Base-by-base conservation (phyloP, 2,797 vertebrate species). In the Philypnodon macrostomus region DNA sequence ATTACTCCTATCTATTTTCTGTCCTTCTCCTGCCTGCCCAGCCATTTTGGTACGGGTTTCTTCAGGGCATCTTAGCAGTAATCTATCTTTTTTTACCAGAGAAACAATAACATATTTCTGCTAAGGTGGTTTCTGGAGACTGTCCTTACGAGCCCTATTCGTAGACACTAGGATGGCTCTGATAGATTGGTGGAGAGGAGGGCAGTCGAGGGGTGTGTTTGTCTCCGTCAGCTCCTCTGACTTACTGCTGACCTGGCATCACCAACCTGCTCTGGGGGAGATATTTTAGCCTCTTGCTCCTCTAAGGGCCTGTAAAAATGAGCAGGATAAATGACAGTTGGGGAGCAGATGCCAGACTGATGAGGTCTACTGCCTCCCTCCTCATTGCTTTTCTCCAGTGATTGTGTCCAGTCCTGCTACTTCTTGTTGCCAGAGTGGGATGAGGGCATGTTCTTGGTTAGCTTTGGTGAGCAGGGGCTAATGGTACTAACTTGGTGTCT, bases 1-100 rank as follows among this genome's bases (percentile, higher is more conserved):
- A 46, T 81, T 75, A 79, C 63, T 87, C 35, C 68, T 81, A 44
- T 88, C 87, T 80, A 78, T 80, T 90, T 62, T 67, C 75, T 75
- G 21, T 70, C 67, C 67, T 73, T 60, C 75, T 81, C 67, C 75
- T 70, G 67, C 39, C 65, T 79, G 62, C 62, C 75, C 73, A 65
- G 64, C 31, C 61, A 53, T 70, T 73, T 69, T 47, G 55, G 63
- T 70, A 18, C 8, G 73, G 76, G 73, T 71, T 80, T 59, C 68
- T 65, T 48, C 31, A 59, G 72, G 73, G 41, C 64, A 40, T 74
- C 61, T 71, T 52, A 55, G 63, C 58, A 58, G 39, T 53, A 36
- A 61, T 67, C 62, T 18, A 50, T 60, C 16, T 49, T 47, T 58
- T 49, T 47, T 58, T 30, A 56, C 29, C 17, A 47, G 48, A 26